Conservation (phyloP, 1,140 invertebrate species). For the Diorhabda sublineata region DNA sequence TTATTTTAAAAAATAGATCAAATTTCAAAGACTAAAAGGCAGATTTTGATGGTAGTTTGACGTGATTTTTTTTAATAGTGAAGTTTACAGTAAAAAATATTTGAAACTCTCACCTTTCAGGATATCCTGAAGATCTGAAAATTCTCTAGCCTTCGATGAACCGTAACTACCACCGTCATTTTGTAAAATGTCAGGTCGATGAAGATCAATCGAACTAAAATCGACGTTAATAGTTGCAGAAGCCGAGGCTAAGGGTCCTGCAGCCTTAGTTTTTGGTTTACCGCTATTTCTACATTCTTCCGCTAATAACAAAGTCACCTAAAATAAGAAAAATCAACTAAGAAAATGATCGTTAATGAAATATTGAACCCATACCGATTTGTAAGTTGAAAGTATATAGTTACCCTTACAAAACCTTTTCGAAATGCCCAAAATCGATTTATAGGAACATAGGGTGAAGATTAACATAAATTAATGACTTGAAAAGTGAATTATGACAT, state of each 20-base stretch:
- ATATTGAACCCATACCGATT: too few relatives aligned
- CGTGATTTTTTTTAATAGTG: background rate
- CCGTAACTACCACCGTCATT: conserved; percentile 66
- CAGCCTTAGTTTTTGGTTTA: conserved; percentile 50
- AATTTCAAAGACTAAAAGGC: too few relatives aligned
- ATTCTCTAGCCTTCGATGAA: conserved; percentile 60
- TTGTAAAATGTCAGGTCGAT: conserved; percentile 77
- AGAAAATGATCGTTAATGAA: too few relatives aligned
- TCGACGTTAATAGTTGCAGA: conserved; percentile 86
- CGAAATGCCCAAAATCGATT: too few relatives aligned
- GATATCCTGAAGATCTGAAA: conserved; percentile 70
- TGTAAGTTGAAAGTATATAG: too few relatives aligned
- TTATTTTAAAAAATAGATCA: too few relatives aligned
- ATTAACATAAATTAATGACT: too few relatives aligned
- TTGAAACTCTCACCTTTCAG: conserved; percentile 55
- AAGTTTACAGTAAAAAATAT: too few relatives aligned
- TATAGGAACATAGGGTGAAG: too few relatives aligned
- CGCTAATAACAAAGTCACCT: conserved; percentile 58
- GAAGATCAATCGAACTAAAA: conserved; percentile 72
- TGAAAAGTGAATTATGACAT: too few relatives aligned
- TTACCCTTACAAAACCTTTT: too few relatives aligned
- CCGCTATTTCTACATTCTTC: conserved; percentile 59
- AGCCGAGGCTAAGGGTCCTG: conserved; percentile 68
- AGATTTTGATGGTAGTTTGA: too few relatives aligned
- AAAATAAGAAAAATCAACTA: background rate